Conservation (phyloP, 2,113 vertebrate species). For the Amblyornis subalaris region DNA sequence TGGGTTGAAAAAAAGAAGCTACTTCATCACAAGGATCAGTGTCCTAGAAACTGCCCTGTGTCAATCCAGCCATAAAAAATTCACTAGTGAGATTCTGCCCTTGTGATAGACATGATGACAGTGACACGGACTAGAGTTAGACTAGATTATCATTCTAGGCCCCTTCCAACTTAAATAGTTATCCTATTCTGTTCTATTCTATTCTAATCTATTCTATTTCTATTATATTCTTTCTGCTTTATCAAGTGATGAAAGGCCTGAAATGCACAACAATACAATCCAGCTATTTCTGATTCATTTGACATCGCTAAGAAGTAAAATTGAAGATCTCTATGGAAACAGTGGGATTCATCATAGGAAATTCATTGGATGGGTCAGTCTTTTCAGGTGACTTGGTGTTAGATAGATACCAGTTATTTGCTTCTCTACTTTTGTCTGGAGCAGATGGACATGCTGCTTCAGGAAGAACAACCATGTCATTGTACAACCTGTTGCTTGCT, state of each 20-base stretch:
- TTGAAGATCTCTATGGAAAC: constrained; percentile 32
- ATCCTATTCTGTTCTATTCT: not conserved
- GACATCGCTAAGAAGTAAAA: not conserved
- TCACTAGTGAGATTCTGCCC: not conserved
- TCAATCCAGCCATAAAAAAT: not conserved
- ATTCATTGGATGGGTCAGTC: not conserved
- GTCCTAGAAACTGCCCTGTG: not conserved
- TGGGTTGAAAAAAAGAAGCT: not conserved
- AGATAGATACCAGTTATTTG: not conserved
- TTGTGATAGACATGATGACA: not conserved
- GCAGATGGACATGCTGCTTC: not conserved
- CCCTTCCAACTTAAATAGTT: not conserved
- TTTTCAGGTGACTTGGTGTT: not conserved
- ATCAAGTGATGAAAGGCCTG: not conserved
- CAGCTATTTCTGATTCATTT: constrained; percentile 8
- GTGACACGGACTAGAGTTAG: not conserved
- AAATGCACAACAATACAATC: not conserved
- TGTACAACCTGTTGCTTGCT: not conserved
- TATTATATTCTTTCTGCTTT: not conserved
- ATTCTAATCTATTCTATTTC: not conserved
- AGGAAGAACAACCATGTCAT: not conserved
- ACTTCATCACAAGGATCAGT: not conserved
- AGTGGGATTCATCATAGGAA: not conserved
- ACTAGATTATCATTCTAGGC: not conserved
- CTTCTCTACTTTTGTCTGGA: not conserved